Percentiles rank a stretch among this genome's conserved stretches.
phyloP scores from a whole-genome alignment of 1,140 invertebrate genomes.

The Vanessa tameamea region DNA sequence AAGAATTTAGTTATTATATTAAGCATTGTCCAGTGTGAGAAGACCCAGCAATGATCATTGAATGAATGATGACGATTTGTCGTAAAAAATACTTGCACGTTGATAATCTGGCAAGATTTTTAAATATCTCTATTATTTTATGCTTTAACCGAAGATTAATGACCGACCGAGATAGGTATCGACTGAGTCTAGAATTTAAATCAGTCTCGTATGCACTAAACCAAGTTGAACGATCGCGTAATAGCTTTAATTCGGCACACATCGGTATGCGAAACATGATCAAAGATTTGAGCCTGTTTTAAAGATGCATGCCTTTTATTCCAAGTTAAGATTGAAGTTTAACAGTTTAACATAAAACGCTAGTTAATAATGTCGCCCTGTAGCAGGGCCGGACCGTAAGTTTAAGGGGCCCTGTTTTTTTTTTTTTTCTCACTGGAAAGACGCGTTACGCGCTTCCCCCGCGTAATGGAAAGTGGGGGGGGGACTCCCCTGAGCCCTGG shows the following conservation, averaged over 20 bases:
- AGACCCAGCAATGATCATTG: no score
- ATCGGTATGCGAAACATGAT: slow-evolving; percentile 21
- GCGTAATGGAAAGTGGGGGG: no score
- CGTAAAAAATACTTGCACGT: neutral
- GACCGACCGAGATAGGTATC: slow-evolving; percentile 4
- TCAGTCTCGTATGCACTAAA: slow-evolving; percentile 16
- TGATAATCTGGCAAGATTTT: neutral
- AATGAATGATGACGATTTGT: no score
- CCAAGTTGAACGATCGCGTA: slow-evolving; percentile 10
- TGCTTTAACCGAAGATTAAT: neutral
- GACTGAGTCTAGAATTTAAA: slow-evolving; percentile 16
- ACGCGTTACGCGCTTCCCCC: no score
- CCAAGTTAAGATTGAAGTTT: neutral
- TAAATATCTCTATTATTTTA: slow-evolving; percentile 14
- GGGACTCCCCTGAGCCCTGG: no score
- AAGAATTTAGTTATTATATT: neutral
- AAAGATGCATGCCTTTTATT: neutral
- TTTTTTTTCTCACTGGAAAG: no score
- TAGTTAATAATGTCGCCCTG: no score
- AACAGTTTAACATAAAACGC: neutral
- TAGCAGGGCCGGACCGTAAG: no score
- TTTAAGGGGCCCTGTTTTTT: no score
- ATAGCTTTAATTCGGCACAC: slow-evolving; percentile 20
- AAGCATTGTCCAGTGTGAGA: no score
- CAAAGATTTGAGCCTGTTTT: neutral